phyloP scores from a whole-genome alignment of 2,113 vertebrate species.

The Martes martes region DNA sequence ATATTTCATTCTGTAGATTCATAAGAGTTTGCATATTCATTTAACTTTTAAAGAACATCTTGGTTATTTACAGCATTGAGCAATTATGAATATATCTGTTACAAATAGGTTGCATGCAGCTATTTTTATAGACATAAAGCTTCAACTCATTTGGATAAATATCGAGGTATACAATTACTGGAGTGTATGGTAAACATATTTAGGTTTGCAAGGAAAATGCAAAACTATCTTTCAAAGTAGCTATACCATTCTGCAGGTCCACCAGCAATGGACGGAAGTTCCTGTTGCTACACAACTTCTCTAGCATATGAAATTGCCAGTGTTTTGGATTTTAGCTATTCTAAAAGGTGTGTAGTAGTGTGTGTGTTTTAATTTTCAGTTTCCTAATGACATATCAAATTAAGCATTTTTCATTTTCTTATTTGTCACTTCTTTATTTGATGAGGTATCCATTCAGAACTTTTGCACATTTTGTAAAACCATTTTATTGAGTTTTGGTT shows the following conservation, averaged over 20 bases:
- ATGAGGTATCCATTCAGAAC: not conserved
- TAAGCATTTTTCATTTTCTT: not conserved
- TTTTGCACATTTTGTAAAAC: not conserved
- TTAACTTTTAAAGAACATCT: not conserved
- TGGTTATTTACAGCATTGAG: not conserved
- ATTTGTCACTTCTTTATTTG: not conserved
- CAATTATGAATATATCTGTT: not conserved
- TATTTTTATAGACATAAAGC: not conserved
- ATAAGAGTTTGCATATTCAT: not conserved
- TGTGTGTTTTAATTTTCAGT: not conserved
- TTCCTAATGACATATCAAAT: not conserved
- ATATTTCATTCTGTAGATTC: not conserved
- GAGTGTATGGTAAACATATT: not conserved
- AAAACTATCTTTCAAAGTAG: not conserved
- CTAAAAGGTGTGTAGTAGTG: not conserved
- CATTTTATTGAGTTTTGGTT: not conserved
- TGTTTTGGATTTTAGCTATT: not conserved
- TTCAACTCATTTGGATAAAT: not conserved
- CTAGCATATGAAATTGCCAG: not conserved
- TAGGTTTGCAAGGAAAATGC: not conserved
- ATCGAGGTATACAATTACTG: not conserved
- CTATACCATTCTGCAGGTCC: not conserved
- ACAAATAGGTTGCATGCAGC: not conserved
- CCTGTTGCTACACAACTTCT: not conserved
- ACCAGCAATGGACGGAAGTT: not conserved